These are phyloP conservation scores for Lamellibrachia luymesi DNA, from an alignment of 1,140 invertebrate species.

Conservation along the genomic window DNA sequence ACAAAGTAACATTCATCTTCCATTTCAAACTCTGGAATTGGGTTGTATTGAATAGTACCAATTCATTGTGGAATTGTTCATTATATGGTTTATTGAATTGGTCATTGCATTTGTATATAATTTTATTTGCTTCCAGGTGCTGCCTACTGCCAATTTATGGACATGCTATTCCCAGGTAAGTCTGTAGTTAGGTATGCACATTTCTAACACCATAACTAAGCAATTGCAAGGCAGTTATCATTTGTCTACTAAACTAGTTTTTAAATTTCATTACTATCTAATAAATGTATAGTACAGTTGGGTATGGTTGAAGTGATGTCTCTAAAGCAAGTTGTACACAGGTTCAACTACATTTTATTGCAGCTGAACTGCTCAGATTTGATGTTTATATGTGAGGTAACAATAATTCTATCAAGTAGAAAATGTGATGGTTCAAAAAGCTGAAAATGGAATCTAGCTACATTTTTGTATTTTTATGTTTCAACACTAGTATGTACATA, in stretches of 20 bases:
- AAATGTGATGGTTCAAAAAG: background rate
- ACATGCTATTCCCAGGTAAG: slow-evolving; percentile 93
- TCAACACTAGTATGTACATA: background rate
- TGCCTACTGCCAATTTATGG: slow-evolving; percentile 98
- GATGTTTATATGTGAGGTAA: background rate
- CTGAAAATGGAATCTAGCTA: background rate
- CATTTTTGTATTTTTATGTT: background rate
- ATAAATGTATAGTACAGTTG: background rate
- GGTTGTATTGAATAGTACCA: background rate
- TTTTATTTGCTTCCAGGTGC: slow-evolving; percentile 66
- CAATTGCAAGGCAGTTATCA: background rate
- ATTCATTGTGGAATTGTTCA: background rate
- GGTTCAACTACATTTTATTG: background rate
- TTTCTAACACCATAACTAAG: slow-evolving; percentile 1
- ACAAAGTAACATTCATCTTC: too few relatives aligned
- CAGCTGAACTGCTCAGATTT: background rate
- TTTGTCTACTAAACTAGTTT: too few relatives aligned
- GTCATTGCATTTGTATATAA: slow-evolving; percentile 1
- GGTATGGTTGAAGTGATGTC: background rate
- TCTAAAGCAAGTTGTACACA: background rate
- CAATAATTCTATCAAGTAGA: background rate
- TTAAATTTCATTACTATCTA: background rate
- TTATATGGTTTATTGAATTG: background rate
- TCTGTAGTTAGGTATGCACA: slow-evolving; percentile 7
- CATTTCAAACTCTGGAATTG: background rate